Evolutionary conservation across 2,888 invertebrate species (phyloP), one percentile per base, ranked within the genome.

Genomic region (Argynnis bischoffii): DNA sequence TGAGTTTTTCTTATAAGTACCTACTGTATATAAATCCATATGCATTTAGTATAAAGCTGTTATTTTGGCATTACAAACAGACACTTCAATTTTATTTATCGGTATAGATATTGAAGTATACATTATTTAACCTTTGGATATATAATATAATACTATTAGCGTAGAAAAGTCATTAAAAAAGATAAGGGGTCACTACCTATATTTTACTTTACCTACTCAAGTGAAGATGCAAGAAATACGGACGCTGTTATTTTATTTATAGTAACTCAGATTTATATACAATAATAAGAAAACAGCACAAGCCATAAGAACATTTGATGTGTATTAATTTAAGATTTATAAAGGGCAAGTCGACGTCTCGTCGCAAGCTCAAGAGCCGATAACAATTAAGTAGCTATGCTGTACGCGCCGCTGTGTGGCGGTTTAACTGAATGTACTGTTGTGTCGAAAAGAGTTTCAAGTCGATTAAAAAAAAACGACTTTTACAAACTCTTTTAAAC

Each of bases 311-410:
- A 66, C 55, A 55, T 61, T 66, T 66, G 59, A 66, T 55, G 60
- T 54, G 66, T 55, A 61, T 66, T 66, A 59, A 50, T 66, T 60
- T 35, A 50, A 60, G 51, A 63, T 67, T 57, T 67, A 67, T 63
- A 67, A 53, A 56, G 55, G 47, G 26, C 57, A 31, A 56, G 63
- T 51, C 63, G 63, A 59, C 63, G 68, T 57, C 68, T 55, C 63
- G 70, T 15, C 31, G 65, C 63, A 60, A 50, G 59, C 54, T 41
- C 69, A 63, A 72, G 70, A 71, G 63, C 73, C 75, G 69, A 76
- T 78, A 75, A 75, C 75, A 81, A 80, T 80, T 80, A 81, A 75
- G 75, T 72, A 72, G 75, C 72, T 75, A 78, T 79, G 78, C 74
- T 71, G 75, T 66, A 56, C 71, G 67, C 76, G 73, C 73, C 77